Evolutionary conservation across 2,888 invertebrate genomes (phyloP), one percentile per base, ranked within the genome.

Genomic region (Falcaria lacertinaria): DNA sequence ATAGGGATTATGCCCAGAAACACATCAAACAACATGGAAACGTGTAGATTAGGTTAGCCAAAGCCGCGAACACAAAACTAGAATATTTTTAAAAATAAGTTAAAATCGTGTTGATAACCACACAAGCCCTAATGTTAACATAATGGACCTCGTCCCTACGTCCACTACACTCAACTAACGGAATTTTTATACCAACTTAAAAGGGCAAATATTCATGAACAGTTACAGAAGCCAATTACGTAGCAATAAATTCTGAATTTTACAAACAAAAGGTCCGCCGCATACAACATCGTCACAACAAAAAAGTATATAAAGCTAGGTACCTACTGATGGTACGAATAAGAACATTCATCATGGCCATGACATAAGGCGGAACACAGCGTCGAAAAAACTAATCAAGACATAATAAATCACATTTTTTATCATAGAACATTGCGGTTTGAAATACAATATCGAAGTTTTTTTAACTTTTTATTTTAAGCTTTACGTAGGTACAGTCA

Each of bases 371-470:
- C 5, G 19, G 22, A 37, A 13, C 22, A 22, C 14, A 15, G 15
- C 25, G 37, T 13, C 6, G 56, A 52, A 56, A 60, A 54, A 64
- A 62, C 54, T 48, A 63, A 45, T 54, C 54, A 48, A 50, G 50
- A 52, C 58, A 65, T 62, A 44, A 69, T 68, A 57, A 64, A 67
- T 71, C 64, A 59, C 56, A 51, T 55, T 68, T 72, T 67, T 69
- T 69, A 50, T 45, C 51, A n/a, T 34, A 22, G 35, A 35, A 59
- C 56, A 55, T 57, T 52, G 55, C 46, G 56, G 50, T 64, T 64
- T 62, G 44, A 57, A 59, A 57, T 54, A 50, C 55, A 63, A 60
- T 61, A 60, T 58, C 54, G 51, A 60, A 60, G 53, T 34, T 45
- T 35, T 47, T 45, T 39, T 41, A 41, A 41, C 46, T 22, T 44